These are phyloP conservation scores for Tetraodon nigroviridis DNA, from an alignment of 2,113 vertebrate genomes.

Conservation along the genomic window DNA sequence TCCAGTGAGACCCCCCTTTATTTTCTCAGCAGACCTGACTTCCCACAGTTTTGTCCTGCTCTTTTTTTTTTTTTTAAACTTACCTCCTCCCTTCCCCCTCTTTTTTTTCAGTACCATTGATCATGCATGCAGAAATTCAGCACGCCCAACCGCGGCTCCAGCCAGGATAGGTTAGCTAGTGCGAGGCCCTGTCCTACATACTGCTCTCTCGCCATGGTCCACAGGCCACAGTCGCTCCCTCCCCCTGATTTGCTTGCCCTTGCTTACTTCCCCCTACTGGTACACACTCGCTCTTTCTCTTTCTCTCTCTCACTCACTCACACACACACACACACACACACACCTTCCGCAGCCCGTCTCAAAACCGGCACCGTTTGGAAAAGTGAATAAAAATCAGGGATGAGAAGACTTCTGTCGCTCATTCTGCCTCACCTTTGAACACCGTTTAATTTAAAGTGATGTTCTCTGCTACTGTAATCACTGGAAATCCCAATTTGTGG, in stretches of 20 bases:
- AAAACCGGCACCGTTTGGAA: constrained; percentile 42
- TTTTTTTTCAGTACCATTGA: constrained; percentile 74
- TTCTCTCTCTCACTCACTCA: background rate
- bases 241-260: constrained; percentile 49
- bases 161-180: constrained; percentile 67
- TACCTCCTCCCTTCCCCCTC: constrained; percentile 40
- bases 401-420: background rate
- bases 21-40: background rate
- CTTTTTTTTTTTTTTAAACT: constrained; percentile 45
- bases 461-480: background rate
- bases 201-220: constrained; percentile 66
- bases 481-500: background rate
- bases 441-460: background rate
- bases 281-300: background rate
- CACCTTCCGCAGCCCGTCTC: constrained; percentile 36
- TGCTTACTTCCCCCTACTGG: constrained; percentile 22
- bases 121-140: constrained; percentile 80
- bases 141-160: constrained; percentile 64
- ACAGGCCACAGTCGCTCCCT: constrained; percentile 59
- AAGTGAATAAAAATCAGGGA: no score
- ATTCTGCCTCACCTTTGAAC: constrained; percentile 2
- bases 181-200: constrained; percentile 75
- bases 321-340: constrained; percentile 12
- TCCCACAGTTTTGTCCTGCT: constrained; percentile 20
- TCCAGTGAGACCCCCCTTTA: background rate